Evolutionary conservation across 2,888 invertebrate genomes (phyloP), one percentile per base, ranked within the genome.

Genomic region (Orthosia incerta): DNA sequence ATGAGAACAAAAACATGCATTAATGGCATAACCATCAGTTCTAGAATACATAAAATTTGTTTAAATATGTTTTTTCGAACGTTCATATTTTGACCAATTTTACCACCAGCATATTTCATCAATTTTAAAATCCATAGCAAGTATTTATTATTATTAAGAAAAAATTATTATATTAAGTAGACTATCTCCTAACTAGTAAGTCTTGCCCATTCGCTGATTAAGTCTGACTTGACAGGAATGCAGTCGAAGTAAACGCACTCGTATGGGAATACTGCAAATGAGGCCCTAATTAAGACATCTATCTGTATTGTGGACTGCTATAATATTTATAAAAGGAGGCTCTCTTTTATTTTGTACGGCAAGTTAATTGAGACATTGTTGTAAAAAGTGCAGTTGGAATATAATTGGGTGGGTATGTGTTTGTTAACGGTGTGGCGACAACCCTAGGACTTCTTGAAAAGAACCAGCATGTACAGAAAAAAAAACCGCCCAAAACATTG

Each of bases 261-360:
- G 76, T 76, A 76, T 73, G 78, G 71, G 75, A 80, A 79, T 79
- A 84, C 74, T 56, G 74, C 77, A 84, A 84, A 85, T 79, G 78
- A 85, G 74, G 66, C 55, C 73, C 82, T 86, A 87, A 87, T 87
- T 82, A 86, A 87, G 83, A 79, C 84, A 86, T 86, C 76, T 79
- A 84, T 87, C 75, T 83, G 74, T 78, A 82, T 80, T 80, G 79
- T 78, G 66, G 45, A 67, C 62, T 63, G 67, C 72, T 74, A 68
- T 70, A 79, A 83, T 82, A 86, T 80, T 77, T 83, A 84, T 79
- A 77, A 79, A 82, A 66, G 62, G 63, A 57, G 26, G 62, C 13
- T 39, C 57, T 71, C 71, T 74, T 79, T 76, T 75, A 83, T 83
- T 61, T 62, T 71, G 61, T 80, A 55, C 69, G 39, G 39, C 67